These are phyloP conservation scores for Phymatocera aterrima DNA, from an alignment of 2,888 invertebrate genomes.

Conservation along the genomic window DNA sequence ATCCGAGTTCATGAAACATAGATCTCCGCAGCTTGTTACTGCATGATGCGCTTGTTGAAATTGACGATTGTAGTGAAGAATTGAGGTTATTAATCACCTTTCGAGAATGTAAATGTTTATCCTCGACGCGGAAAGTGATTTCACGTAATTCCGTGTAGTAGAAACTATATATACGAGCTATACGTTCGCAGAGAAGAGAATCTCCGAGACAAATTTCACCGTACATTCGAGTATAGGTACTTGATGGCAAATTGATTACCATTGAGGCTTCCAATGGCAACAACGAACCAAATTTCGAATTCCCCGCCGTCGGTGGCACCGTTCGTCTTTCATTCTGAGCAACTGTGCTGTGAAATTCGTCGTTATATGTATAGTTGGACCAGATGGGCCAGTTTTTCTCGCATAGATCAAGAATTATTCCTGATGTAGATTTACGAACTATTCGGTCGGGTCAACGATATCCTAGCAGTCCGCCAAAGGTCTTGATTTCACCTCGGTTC, in stretches of 20 bases:
- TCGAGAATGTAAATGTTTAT: neutral
- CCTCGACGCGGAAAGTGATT: constrained; percentile 14
- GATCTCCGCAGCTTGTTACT: constrained; percentile 13
- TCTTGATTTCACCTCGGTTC: constrained; percentile 19
- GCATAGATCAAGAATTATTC: neutral
- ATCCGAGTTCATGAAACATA: neutral
- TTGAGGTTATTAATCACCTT: constrained; percentile 8
- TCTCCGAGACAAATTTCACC: constrained; percentile 1
- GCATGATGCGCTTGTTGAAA: constrained; percentile 8
- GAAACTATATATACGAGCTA: constrained; percentile 7
- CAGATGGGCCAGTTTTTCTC: neutral
- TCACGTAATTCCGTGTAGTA: constrained; percentile 11
- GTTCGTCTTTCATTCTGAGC: neutral
- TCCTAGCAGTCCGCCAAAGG: neutral
- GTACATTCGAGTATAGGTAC: neutral
- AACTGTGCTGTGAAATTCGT: too few species aligned
- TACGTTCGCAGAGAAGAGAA: neutral
- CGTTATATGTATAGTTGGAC: too few species aligned
- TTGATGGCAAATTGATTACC: constrained; percentile 21
- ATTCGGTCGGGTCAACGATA: neutral
- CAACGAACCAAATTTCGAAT: neutral
- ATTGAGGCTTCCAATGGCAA: neutral
- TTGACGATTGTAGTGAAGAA: constrained; percentile 3
- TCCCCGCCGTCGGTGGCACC: neutral
- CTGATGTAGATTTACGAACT: neutral